Evolutionary conservation across 2,113 vertebrate genomes (phyloP), one percentile per base, ranked within the genome.

Genomic region (Gallinago media): DNA sequence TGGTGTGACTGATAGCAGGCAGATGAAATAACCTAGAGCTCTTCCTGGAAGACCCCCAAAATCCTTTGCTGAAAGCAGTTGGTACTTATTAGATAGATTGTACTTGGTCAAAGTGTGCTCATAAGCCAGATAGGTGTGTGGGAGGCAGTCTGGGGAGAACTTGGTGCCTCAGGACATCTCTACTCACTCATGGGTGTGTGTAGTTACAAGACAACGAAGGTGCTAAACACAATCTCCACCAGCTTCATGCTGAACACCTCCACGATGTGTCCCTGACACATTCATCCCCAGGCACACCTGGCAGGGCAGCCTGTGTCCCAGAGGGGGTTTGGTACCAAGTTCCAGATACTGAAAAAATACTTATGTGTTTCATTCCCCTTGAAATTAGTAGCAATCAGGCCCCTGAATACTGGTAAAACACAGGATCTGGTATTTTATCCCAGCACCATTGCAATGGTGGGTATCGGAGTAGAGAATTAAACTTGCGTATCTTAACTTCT

Each of bases 401-500:
- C 71, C 56, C 5, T 15, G 40, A 59, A 49, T 71, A 34, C 26
- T 63, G 56, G 46, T 20, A 55, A 74, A 84, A 55, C 32, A 10
- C 9, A 40, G 21, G 34, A 44, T 65, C 31, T 29, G 71, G n/a
- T 66, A 15, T 7, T 34, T 90, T 92, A 42, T 61, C 23, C 23
- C 44, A 58, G 22, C 31, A 59, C 19, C 6, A 12, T 32, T 75
- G 27, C 25, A 82, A 25, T 6, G 40, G 17, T 26, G 31, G 29
- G 10, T 74, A 67, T 59, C 12, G 32, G 59, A 91, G 8, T 20
- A 74, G 59, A 55, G 46, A 80, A 84, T 75, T 68, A 47, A 50
- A 62, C 11, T 75, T 3, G 1, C 0, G 0, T 50, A 18, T 76
- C 14, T 78, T 40, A 78, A 59, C 23, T 73, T 58, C 50, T 55